These are phyloP conservation scores for Galaxea fascicularis DNA, from an alignment of 92 coral and sea anemone genomes.

Conservation along the genomic window DNA sequence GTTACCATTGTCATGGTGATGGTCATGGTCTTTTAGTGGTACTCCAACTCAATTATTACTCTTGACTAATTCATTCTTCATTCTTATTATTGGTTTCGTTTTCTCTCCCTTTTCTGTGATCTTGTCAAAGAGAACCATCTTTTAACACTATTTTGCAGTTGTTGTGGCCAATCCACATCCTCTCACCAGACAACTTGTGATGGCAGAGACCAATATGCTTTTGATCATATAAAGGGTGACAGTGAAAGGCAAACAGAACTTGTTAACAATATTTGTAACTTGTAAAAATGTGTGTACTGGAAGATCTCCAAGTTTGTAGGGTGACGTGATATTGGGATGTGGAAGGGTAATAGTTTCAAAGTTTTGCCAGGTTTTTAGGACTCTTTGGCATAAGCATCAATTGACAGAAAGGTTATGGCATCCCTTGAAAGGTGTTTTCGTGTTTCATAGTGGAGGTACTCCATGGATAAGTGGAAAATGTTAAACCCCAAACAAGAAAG, in stretches of 20 bases:
- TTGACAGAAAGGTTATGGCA: too few species aligned
- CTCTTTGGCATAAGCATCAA: too few species aligned
- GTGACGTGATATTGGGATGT: not conserved
- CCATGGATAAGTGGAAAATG: not conserved
- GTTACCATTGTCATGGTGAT: too few species aligned
- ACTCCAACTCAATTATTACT: too few species aligned
- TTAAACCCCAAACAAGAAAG: not conserved
- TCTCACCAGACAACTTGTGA: not conserved
- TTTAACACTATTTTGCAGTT: not conserved
- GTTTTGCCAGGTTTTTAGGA: too few species aligned
- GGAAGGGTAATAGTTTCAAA: too few species aligned
- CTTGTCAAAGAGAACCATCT: not conserved
- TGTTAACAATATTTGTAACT: not conserved
- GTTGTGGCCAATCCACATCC: not conserved
- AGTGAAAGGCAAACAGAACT: conserved; percentile 1
- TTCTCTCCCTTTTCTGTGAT: not conserved
- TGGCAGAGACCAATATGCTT: too few species aligned
- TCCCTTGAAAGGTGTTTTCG: too few species aligned
- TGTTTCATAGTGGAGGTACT: too few species aligned
- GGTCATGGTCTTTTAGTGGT: too few species aligned
- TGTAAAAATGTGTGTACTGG: not conserved
- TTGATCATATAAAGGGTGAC: conserved; percentile 11
- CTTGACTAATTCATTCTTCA: too few species aligned
- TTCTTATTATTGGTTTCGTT: not conserved
- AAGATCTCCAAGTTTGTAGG: conserved; percentile 8